Percentiles rank a stretch among this genome's conserved stretches.
Evolutionary conservation across 1,140 invertebrate species (phyloP).

Genomic region (Drosophila sturtevanti): DNA sequence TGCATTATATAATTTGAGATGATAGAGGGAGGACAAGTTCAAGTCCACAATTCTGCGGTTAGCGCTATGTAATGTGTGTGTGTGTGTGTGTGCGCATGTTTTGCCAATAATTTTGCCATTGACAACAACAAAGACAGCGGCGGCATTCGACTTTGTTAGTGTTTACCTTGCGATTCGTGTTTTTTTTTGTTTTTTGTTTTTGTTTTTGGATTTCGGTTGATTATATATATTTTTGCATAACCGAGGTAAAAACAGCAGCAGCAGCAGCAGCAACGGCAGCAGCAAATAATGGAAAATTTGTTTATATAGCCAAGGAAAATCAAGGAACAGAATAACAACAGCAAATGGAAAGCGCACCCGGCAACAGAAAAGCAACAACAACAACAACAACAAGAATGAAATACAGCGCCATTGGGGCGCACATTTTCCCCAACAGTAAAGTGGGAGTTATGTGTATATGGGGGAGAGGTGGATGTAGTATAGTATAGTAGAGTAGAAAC

Average conservation of each 20-base stretch:
- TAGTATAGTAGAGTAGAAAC: conserved; percentile 72
- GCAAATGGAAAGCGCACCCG: conserved; percentile 18
- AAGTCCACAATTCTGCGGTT: conserved; percentile 60
- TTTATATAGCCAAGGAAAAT: conserved; percentile 40
- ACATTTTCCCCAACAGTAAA: conserved; percentile 66
- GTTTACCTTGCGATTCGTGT: conserved; percentile 45
- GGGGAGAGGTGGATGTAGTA: conserved; percentile 27
- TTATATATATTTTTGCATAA: conserved; percentile 47
- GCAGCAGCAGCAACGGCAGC: conserved; percentile 11
- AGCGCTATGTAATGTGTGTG: not conserved
- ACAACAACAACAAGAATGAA: conserved; percentile 20
- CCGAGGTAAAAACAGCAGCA: conserved; percentile 15
- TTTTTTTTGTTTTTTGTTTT: conserved; percentile 47
- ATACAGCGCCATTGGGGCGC: conserved; percentile 68
- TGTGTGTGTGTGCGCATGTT: conserved; percentile 49
- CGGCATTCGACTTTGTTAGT: conserved; percentile 32
- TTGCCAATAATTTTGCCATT: conserved; percentile 78
- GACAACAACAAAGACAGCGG: conserved; percentile 44
- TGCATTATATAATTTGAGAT: conserved; percentile 74
- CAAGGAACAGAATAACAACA: conserved; percentile 6
- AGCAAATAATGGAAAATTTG: conserved; percentile 50
- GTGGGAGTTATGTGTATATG: too few species aligned
- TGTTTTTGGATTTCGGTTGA: not conserved
- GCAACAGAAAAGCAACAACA: conserved; percentile 14
- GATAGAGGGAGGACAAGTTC: conserved; percentile 66